phyloP scores from a whole-genome alignment of 92 coral and sea anemone species.

The Phymanthus crucifer region DNA sequence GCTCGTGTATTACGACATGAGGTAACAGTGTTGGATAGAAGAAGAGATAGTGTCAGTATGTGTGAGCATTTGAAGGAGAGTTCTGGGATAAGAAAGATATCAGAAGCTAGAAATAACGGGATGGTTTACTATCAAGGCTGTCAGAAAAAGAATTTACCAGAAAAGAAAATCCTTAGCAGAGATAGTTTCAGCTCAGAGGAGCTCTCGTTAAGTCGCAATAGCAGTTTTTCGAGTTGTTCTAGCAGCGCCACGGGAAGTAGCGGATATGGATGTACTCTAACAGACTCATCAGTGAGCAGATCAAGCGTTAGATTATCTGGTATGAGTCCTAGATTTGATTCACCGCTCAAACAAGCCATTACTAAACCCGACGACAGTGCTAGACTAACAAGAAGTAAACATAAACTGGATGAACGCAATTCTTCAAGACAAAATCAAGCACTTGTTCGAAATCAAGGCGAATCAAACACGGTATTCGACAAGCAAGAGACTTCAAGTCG shows the following conservation, averaged over 20 bases:
- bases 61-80: not conserved
- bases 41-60: not conserved
- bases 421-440: not conserved
- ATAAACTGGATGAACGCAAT: not conserved
- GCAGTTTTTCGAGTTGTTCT: conserved; percentile 81
- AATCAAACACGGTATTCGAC: not conserved
- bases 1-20: not conserved
- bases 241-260: conserved; percentile 60
- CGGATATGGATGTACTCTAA: conserved; percentile 15
- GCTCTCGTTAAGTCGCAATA: conserved; percentile 69
- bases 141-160: not conserved
- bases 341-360: not conserved
- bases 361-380: not conserved
- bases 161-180: conserved; percentile 32
- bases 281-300: conserved; percentile 3
- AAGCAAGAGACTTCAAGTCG: not conserved
- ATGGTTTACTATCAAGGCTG: not conserved
- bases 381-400: not conserved
- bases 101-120: not conserved
- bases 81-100: not conserved
- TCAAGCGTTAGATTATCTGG: conserved; percentile 12
- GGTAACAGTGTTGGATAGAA: not conserved
- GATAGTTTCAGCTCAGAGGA: conserved; percentile 76
- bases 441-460: not conserved
- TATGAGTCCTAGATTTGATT: not conserved